phyloP scores from a whole-genome alignment of 64 coral and sea anemone genomes.

The Orbicella faveolata region DNA sequence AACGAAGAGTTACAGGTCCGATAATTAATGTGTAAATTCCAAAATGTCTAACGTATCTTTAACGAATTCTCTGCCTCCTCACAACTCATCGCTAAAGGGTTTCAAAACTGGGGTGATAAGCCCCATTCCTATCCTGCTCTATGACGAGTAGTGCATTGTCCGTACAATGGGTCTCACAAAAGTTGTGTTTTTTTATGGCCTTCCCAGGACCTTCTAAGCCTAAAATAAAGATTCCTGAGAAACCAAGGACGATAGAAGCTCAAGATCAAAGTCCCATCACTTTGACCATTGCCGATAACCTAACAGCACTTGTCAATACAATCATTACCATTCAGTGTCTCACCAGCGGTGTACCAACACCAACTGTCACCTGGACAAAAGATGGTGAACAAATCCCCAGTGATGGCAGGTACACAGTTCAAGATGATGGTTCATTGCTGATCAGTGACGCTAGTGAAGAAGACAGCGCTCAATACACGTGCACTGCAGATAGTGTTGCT shows the following conservation, averaged over 20 bases:
- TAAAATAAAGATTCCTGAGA: slow-evolving; percentile 12
- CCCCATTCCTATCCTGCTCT: too few species aligned
- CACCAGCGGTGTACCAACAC: slow-evolving; percentile 53
- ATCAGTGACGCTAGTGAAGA: background rate
- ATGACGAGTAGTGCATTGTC: too few species aligned
- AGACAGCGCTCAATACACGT: slow-evolving; percentile 39
- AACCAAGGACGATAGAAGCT: slow-evolving; percentile 21
- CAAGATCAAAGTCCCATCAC: slow-evolving; percentile 29
- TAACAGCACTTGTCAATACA: slow-evolving; percentile 64
- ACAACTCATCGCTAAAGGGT: too few species aligned
- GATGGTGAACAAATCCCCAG: slow-evolving; percentile 33
- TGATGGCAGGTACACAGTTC: slow-evolving; percentile 44
- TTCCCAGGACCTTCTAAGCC: background rate
- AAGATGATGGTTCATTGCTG: slow-evolving; percentile 29
- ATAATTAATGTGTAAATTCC: too few species aligned
- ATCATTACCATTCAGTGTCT: slow-evolving; percentile 71
- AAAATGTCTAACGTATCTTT: too few species aligned
- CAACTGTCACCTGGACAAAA: slow-evolving; percentile 76
- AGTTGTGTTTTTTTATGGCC: background rate
- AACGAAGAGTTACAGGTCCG: too few species aligned
- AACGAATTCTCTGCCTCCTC: too few species aligned
- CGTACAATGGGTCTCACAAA: too few species aligned
- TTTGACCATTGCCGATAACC: slow-evolving; percentile 60
- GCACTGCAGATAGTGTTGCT: slow-evolving; percentile 29
- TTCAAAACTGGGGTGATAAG: too few species aligned